Conservation (phyloP, 1,140 invertebrate species). For the Chironomus tepperi region DNA sequence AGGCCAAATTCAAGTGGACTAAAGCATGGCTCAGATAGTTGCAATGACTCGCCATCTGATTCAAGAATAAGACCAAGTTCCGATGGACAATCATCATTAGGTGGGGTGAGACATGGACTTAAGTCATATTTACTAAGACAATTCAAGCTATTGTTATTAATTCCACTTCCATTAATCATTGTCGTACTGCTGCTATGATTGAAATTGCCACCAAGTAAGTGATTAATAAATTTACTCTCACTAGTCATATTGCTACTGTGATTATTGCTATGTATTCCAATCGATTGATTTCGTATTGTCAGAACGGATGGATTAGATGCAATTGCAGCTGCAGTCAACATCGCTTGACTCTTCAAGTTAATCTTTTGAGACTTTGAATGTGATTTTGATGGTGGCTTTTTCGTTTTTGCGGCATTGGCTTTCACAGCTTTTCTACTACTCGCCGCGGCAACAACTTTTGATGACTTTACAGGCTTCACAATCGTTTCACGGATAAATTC, state of each 20-base stretch:
- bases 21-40: conserved; percentile 38
- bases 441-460: background rate
- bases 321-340: background rate
- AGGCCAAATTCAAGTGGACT: conserved; percentile 36
- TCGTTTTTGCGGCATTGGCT: background rate
- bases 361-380: conserved; percentile 15
- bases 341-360: background rate
- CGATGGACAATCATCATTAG: conserved; percentile 23
- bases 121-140: conserved; percentile 4
- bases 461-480: conserved; percentile 7
- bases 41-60: conserved; percentile 47
- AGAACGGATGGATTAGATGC: background rate
- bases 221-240: conserved; percentile 16
- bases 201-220: conserved; percentile 15
- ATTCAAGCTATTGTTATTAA: conserved; percentile 15
- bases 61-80: conserved; percentile 44
- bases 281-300: background rate
- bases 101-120: conserved; percentile 18
- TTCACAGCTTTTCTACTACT: background rate
- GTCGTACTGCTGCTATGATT: background rate
- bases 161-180: conserved; percentile 1
- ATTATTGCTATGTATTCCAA: conserved; percentile 3
- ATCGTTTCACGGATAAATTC: background rate
- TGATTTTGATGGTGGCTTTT: conserved; percentile 13
- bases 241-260: background rate